Evolutionary conservation across 2,888 invertebrate species (phyloP), one percentile per base, ranked within the genome.

Genomic region (Strigamia maritima): DNA sequence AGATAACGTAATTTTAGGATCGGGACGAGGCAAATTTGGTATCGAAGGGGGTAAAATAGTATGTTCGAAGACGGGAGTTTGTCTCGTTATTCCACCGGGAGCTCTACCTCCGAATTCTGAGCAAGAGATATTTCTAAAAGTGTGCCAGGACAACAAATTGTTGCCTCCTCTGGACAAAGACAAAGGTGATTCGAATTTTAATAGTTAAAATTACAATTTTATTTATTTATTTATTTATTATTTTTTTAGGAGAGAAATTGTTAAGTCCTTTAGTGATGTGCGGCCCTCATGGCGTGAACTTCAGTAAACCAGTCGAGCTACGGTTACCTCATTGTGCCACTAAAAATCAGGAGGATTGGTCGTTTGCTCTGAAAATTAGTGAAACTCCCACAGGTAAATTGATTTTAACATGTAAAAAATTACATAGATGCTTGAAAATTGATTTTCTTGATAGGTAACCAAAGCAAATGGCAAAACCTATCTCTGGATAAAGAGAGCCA

Each of bases 181-280:
- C 88, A 94, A 94, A 89, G 94, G 94, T 94, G 91, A 49, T 16
- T 19, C n/a, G 3, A 10, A 74, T 12, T 14, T 74, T 24, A 22
- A 31, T 74, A 3, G 24, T 28, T 14, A 31, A 31, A 31, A 24
- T 74, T 28, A 12, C 4, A 16, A 65, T 28, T 10, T 12, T 16
- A 16, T 3, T n/a, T n/a, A n/a, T n/a, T n/a, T n/a, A n/a, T 28
- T 78, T 49, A n/a, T 49, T 79, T 79, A 60, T 79, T 54, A 31
- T 82, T 80, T 82, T 83, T 86, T 10, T 86, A 95, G 95, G 96
- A 90, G 97, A 97, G 90, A 94, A 94, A 81, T 91, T 97, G 90
- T 89, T 97, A 84, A 95, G 95, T 84, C 97, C 97, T 80, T 89
- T 97, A 84, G 96, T 97, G 84, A 95, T 97, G 94, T 97, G 97